A percentile compares a stretch with the other conserved stretches of the same genome.
These are phyloP conservation scores for Pseudolaguvia tuberculata DNA, from an alignment of 2,113 vertebrate species.

Conservation along the genomic window DNA sequence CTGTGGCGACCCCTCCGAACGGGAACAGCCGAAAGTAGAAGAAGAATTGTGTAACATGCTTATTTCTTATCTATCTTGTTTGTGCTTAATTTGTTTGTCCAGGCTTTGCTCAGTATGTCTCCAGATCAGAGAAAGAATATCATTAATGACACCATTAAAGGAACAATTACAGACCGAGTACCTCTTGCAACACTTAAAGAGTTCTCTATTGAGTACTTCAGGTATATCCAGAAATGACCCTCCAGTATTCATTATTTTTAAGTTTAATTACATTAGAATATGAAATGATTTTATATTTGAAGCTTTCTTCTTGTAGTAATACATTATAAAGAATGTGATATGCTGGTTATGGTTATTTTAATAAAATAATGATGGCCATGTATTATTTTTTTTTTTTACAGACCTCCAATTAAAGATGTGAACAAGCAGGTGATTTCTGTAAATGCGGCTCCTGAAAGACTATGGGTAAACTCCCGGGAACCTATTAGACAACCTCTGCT, in stretches of 20 bases:
- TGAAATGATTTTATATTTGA: background rate
- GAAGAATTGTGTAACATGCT: too few species aligned
- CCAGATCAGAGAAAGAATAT: constrained; percentile 80
- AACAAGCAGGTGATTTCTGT: constrained; percentile 78
- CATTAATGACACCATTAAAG: constrained; percentile 53
- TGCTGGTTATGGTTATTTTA: background rate
- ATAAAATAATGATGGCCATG: background rate
- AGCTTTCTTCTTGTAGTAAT: background rate
- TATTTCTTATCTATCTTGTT: background rate
- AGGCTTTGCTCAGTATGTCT: constrained; percentile 84
- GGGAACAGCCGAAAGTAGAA: too few species aligned
- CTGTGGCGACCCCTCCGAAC: too few species aligned
- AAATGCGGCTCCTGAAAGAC: constrained; percentile 67
- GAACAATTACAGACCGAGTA: constrained; percentile 58
- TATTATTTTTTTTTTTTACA: constrained; percentile 49
- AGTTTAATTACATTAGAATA: background rate
- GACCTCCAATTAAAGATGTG: constrained; percentile 79
- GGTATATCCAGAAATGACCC: constrained; percentile 61
- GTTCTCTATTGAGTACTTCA: constrained; percentile 84
- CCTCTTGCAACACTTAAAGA: constrained; percentile 81
- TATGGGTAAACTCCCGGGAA: constrained; percentile 84
- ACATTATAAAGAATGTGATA: background rate
- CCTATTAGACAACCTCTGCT: constrained; percentile 86
- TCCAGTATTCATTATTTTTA: background rate
- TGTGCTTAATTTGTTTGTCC: constrained; percentile 44